Evolutionary conservation across 92 coral and sea anemone genomes (phyloP).

Genomic region (Siderastrea radians): DNA sequence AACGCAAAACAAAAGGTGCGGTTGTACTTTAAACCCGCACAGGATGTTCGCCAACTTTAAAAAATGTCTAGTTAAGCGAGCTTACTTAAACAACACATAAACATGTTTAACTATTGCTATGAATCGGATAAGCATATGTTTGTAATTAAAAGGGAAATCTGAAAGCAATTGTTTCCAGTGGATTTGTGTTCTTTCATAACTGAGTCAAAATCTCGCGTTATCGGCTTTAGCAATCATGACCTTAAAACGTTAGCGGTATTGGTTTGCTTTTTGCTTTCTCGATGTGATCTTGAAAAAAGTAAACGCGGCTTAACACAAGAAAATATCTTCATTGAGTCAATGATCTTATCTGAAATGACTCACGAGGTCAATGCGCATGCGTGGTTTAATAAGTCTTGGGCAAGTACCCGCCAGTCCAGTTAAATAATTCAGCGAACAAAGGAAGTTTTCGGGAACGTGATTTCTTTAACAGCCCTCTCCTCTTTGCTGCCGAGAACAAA

Average conservation of each 20-base stretch:
- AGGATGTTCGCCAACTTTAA: too few species aligned
- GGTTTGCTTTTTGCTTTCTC: neutral
- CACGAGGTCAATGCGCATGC: conserved; percentile 47
- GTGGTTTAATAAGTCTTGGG: conserved; percentile 27
- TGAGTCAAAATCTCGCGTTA: too few species aligned
- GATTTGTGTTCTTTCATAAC: neutral
- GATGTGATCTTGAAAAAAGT: neutral
- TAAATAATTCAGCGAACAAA: conserved; percentile 53
- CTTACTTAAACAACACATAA: too few species aligned
- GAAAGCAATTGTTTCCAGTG: neutral
- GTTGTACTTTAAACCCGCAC: too few species aligned
- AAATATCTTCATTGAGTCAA: conserved; percentile 17
- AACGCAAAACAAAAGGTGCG: too few species aligned
- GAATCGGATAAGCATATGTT: too few species aligned
- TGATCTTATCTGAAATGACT: conserved; percentile 55
- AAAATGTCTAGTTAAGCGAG: too few species aligned
- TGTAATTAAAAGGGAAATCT: too few species aligned
- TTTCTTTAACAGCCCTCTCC: conserved; percentile 47
- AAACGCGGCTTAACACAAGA: conserved; percentile 1
- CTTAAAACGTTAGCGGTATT: too few species aligned
- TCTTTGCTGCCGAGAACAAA: conserved; percentile 26
- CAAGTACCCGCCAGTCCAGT: conserved; percentile 38
- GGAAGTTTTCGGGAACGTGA: conserved; percentile 23
- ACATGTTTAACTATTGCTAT: too few species aligned
- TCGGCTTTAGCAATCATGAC: too few species aligned